phyloP scores from a whole-genome alignment of 1,140 invertebrate genomes.

The Ceratina calcarata region DNA sequence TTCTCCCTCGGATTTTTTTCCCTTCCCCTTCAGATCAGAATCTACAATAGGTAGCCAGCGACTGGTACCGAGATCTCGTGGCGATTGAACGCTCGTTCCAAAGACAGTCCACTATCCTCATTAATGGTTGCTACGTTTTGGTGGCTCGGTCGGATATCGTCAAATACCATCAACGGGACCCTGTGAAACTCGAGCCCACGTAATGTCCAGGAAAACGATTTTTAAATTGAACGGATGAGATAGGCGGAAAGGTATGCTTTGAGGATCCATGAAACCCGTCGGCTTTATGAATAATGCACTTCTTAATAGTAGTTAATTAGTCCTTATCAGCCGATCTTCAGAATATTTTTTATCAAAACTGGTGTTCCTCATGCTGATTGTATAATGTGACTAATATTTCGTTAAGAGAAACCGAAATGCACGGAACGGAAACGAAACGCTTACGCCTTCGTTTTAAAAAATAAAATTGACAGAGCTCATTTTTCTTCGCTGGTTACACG shows the following conservation, averaged over 20 bases:
- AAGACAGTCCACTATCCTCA: conserved; percentile 28
- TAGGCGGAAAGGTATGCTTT: background rate
- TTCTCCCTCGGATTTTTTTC: background rate
- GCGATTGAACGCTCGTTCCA: conserved; percentile 4
- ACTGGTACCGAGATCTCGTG: background rate
- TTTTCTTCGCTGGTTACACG: no score
- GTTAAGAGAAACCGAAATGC: no score
- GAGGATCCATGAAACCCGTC: background rate
- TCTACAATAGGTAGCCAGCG: conserved; percentile 11
- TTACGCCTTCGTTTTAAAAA: no score
- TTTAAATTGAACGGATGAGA: conserved; percentile 31
- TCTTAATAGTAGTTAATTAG: conserved; percentile 9
- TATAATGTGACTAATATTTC: no score
- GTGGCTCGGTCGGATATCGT: conserved; percentile 17
- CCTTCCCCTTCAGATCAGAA: background rate
- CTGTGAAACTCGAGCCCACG: background rate
- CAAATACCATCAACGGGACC: conserved; percentile 29
- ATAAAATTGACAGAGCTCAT: no score
- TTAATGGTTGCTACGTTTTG: conserved; percentile 28
- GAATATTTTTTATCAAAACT: no score
- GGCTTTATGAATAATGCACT: background rate
- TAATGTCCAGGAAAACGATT: conserved; percentile 50
- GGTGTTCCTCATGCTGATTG: no score
- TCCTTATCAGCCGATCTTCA: background rate
- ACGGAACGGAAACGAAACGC: no score